phyloP scores from a whole-genome alignment of 2,113 vertebrate genomes.

The Hoplias malabaricus region DNA sequence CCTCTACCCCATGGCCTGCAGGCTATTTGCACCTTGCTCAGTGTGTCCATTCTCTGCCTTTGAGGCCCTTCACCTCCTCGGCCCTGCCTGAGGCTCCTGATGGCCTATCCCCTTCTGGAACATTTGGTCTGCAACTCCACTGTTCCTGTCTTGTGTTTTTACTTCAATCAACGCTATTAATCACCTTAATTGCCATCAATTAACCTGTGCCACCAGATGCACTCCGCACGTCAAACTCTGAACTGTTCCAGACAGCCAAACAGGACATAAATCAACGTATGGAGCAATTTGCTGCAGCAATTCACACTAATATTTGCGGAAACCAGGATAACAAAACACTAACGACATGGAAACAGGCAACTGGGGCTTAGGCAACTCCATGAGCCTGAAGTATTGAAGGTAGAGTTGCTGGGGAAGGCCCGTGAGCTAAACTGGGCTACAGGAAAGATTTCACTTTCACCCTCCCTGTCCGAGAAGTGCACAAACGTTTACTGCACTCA shows the following conservation, averaged over 20 bases:
- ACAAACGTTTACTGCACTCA: constrained; percentile 38
- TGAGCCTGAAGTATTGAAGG: constrained; percentile 13
- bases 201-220: constrained; percentile 75
- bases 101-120: constrained; percentile 74
- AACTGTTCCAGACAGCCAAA: constrained; percentile 66
- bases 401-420: constrained; percentile 10
- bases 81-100: constrained; percentile 45
- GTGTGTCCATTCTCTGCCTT: constrained; percentile 32
- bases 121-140: constrained; percentile 85
- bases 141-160: constrained; percentile 82
- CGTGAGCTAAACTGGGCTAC: constrained; percentile 29
- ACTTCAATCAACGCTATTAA: constrained; percentile 87
- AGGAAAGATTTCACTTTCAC: constrained; percentile 41
- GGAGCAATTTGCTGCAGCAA: constrained; percentile 59
- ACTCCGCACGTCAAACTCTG: constrained; percentile 70
- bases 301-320: constrained; percentile 63
- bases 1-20: constrained; percentile 45
- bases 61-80: constrained; percentile 33
- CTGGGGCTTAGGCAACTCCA: constrained; percentile 13
- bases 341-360: constrained; percentile 54
- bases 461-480: constrained; percentile 2
- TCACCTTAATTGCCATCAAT: constrained; percentile 85
- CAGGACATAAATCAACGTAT: constrained; percentile 68
- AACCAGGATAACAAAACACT: constrained; percentile 67
- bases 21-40: constrained; percentile 40